Conservation (phyloP, 2,888 invertebrate genomes). For the Corythucha ciliata region DNA sequence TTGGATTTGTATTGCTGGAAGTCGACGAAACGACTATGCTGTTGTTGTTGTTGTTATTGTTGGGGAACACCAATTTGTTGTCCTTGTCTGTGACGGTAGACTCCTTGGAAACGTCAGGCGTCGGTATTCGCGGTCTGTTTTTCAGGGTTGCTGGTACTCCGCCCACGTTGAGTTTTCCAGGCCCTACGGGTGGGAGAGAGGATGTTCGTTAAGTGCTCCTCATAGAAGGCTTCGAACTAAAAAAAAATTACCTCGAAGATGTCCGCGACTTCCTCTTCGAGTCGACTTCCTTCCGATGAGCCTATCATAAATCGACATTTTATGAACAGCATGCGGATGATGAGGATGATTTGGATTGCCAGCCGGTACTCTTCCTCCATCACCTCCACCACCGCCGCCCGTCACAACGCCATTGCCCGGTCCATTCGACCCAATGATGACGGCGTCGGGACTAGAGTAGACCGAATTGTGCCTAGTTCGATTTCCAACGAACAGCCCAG, state of each 20-base stretch:
- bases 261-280: conserved; percentile 39
- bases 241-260: conserved; percentile 1
- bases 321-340: conserved; percentile 41
- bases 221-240: no score
- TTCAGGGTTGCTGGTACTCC: conserved; percentile 58
- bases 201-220: neutral
- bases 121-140: conserved; percentile 78
- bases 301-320: conserved; percentile 75
- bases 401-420: no score
- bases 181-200: conserved; percentile 44
- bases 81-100: conserved; percentile 54
- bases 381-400: conserved; percentile 11
- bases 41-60: conserved; percentile 41
- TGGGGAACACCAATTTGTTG: conserved; percentile 49
- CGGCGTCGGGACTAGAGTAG: conserved; percentile 44
- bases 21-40: conserved; percentile 41
- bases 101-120: conserved; percentile 78
- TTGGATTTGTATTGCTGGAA: conserved; percentile 5
- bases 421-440: conserved; percentile 5
- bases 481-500: conserved; percentile 55
- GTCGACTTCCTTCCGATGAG: conserved; percentile 71
- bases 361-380: conserved; percentile 13
- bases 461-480: conserved; percentile 71
- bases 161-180: conserved; percentile 59
- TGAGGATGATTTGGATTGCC: neutral